phyloP scores from a whole-genome alignment of 1,140 invertebrate species.

The Propsilocerus akamusi region DNA sequence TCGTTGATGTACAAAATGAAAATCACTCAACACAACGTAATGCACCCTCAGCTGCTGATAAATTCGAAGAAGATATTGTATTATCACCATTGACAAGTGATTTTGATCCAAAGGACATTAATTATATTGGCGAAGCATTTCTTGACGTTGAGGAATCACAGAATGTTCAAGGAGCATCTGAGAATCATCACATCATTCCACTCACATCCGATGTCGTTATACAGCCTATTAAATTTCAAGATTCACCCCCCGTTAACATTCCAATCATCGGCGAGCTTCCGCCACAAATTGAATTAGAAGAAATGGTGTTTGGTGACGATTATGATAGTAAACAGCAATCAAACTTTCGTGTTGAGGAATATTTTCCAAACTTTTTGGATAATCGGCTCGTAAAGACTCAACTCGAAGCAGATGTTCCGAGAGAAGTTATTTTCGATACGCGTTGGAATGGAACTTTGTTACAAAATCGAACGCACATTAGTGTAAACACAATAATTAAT shows the following conservation, averaged over 20 bases:
- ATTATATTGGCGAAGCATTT: constrained; percentile 22
- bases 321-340: not conserved
- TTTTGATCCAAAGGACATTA: constrained; percentile 18
- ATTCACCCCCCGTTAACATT: constrained; percentile 17
- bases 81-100: constrained; percentile 16
- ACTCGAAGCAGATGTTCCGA: not conserved
- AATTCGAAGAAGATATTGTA: constrained; percentile 21
- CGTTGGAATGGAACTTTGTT: not conserved
- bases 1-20: constrained; percentile 7
- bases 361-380: not conserved
- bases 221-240: constrained; percentile 20
- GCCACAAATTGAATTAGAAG: constrained; percentile 22
- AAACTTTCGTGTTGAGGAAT: not conserved
- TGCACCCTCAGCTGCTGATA: constrained; percentile 6
- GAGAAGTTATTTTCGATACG: not conserved
- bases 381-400: not conserved
- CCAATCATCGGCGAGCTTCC: constrained; percentile 23
- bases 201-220: constrained; percentile 19
- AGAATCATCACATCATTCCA: not conserved
- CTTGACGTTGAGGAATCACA: constrained; percentile 15
- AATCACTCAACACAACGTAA: not conserved
- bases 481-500: constrained; percentile 1
- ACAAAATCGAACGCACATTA: not conserved
- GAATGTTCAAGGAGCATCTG: not conserved
- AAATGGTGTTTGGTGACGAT: constrained; percentile 13